Evolutionary conservation across 2,888 invertebrate genomes (phyloP).

Genomic region (Craniophora ligustri): DNA sequence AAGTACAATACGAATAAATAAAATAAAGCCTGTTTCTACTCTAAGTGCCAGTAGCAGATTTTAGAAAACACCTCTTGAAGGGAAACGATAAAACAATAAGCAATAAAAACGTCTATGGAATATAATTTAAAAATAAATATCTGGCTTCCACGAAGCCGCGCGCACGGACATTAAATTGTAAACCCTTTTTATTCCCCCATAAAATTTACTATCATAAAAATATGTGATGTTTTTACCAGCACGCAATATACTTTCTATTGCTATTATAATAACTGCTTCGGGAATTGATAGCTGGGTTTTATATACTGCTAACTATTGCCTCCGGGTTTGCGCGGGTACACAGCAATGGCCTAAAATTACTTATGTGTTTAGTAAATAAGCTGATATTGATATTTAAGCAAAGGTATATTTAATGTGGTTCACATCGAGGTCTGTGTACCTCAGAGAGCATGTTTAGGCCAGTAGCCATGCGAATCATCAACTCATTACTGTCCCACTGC

Average conservation of each 20-base stretch:
- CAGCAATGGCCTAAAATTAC: no score
- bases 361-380: no score
- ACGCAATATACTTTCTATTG: conserved; percentile 46
- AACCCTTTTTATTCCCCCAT: conserved; percentile 48
- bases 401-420: no score
- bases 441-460: no score
- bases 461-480: no score
- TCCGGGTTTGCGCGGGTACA: background rate
- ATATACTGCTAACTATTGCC: conserved; percentile 33
- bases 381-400: no score
- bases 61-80: conserved; percentile 1
- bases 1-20: no score
- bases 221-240: conserved; percentile 50
- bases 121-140: conserved; percentile 47
- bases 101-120: conserved; percentile 24
- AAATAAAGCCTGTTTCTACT: no score
- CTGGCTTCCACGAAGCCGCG: conserved; percentile 13
- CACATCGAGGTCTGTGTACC: no score
- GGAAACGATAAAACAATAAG: conserved; percentile 29
- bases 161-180: conserved; percentile 40
- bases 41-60: background rate
- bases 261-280: conserved; percentile 47
- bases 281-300: conserved; percentile 44
- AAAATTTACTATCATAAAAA: conserved; percentile 50
- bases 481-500: no score